Conservation (phyloP, 1,140 invertebrate genomes). For the Brachionus manjavacas region DNA sequence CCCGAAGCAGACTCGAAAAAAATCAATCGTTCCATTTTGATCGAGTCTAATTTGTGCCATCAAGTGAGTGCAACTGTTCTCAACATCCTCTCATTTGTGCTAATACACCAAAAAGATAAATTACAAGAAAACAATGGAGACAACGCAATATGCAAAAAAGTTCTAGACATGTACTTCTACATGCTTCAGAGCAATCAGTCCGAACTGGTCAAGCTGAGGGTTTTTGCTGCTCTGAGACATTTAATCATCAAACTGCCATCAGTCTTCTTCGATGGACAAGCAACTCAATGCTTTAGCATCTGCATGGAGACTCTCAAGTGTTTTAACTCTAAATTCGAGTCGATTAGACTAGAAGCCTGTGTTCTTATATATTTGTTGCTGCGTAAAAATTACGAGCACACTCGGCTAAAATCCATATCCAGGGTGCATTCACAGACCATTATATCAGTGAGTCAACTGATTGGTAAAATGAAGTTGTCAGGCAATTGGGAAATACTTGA, state of each 20-base stretch:
- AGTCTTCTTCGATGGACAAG: conserved; percentile 60
- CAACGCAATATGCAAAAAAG: conserved; percentile 70
- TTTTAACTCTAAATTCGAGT: conserved; percentile 72
- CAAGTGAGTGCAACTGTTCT: conserved; percentile 81
- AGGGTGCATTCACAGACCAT: conserved; percentile 78
- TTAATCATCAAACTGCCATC: conserved; percentile 84
- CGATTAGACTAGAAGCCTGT: conserved; percentile 77
- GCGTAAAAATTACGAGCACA: conserved; percentile 86
- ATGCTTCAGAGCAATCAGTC: conserved; percentile 82
- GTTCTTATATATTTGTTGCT: conserved; percentile 82
- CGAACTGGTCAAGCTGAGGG: conserved; percentile 77
- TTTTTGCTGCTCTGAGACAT: conserved; percentile 79
- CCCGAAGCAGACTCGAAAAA: not conserved
- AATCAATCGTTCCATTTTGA: not conserved
- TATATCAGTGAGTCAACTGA: conserved; percentile 82
- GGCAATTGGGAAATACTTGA: conserved; percentile 85
- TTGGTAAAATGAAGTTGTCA: conserved; percentile 76
- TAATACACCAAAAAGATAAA: conserved; percentile 69
- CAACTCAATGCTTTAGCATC: not conserved
- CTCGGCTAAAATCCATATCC: conserved; percentile 72
- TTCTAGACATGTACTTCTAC: conserved; percentile 75
- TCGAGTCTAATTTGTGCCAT: conserved; percentile 80
- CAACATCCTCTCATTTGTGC: conserved; percentile 77
- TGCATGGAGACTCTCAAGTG: conserved; percentile 63
- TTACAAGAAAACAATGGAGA: conserved; percentile 67